Percentiles rank a stretch among this genome's conserved stretches.
Conservation (phyloP, 2,797 vertebrate species). For the Smutsia gigantea region DNA sequence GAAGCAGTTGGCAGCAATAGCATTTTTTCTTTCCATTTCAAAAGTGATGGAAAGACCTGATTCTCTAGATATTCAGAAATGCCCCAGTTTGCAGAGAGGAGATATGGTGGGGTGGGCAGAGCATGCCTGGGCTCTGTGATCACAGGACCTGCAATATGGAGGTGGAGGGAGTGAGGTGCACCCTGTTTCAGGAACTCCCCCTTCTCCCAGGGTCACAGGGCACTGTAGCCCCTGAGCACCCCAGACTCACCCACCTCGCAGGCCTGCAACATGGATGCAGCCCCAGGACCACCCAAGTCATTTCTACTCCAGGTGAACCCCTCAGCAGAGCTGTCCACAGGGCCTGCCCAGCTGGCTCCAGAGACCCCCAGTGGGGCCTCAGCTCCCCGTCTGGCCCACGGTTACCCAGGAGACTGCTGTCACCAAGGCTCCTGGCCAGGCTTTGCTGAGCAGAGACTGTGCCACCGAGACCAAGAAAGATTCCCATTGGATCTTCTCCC, state of each 20-base stretch:
- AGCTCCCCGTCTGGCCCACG: background rate
- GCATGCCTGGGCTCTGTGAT: background rate
- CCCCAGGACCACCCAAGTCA: background rate
- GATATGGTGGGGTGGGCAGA: background rate
- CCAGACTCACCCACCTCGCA: background rate
- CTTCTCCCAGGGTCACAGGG: background rate
- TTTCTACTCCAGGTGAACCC: background rate
- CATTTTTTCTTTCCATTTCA: background rate
- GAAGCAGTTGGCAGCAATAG: background rate
- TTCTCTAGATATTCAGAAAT: background rate
- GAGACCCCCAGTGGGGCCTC: background rate
- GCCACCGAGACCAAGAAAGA: background rate
- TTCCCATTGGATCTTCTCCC: slow-evolving; percentile 51
- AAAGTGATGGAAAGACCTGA: background rate
- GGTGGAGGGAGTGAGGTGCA: accelerated
- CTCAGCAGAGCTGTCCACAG: background rate
- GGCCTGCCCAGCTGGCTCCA: background rate
- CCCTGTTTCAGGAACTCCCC: background rate
- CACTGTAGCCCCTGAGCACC: background rate
- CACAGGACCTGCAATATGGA: background rate
- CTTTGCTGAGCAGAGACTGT: background rate
- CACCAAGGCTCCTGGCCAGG: background rate
- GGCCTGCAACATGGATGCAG: background rate
- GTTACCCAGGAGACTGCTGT: slow-evolving; percentile 22
- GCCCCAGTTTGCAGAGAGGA: too few relatives aligned